Evolutionary conservation across 1,140 invertebrate species (phyloP), one percentile per base, ranked within the genome.

Genomic region (Cotesia typhae): DNA sequence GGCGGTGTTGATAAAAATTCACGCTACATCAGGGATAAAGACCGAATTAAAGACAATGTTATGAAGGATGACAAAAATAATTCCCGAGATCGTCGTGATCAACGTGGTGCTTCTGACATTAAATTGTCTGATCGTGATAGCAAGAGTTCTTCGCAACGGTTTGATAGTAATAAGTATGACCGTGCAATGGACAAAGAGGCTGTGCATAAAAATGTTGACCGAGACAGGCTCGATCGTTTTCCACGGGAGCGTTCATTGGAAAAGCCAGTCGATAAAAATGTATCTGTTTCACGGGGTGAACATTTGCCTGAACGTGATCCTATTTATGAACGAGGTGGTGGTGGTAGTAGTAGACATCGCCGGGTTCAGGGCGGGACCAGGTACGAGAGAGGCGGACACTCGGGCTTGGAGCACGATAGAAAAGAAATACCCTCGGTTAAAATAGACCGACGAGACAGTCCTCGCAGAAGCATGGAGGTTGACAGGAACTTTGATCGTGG

Each of bases 401-500:
- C 78, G 6, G 61, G 72, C 7, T 41, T 66, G 0, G 83, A 84
- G 0, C 81, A 83, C 17, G 80, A 78, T 6, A 73, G 81, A 6
- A 84, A 84, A 67, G 83, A 84, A 14, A 77, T 82, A 36, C 65
- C 77, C 0, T 67, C 82, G 2, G 71, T 74, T 12, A 86, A 85
- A 53, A 77, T 84, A 5, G 81, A 83, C 37, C 74, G 83, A 47
- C 75, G 80, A 0, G 83, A 82, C 10, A 84, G 84, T 71, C 83
- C 82, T 0, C 72, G 84, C 28, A 75, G 81, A 5, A 69, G 74
- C 1, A 72, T 84, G 4, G 84, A 85, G 4, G 70, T 82, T 1
- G 83, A 85, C 2, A 76, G 84, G 36, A 82, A 80, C 36, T 86
- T 83, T 38, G 84, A 85, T 28, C 74, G 85, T 9, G 81, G 80